Evolutionary conservation across 2,113 vertebrate species (phyloP), one percentile per base, ranked within the genome.

Genomic region (Cyanistes caeruleus): DNA sequence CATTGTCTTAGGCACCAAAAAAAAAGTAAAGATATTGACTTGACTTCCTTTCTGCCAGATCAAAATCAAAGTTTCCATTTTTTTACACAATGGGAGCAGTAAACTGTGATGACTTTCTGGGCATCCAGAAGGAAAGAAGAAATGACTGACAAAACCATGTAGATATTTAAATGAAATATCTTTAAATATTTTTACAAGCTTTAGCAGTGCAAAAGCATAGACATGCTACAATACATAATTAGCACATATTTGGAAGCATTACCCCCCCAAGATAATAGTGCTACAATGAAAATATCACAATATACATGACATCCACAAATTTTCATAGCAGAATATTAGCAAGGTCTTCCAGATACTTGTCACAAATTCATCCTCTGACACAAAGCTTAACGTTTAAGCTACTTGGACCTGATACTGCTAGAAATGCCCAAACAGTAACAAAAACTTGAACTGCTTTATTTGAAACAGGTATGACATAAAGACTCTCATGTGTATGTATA

Each of bases 261-360:
- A 43, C 12, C 68, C 15, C 37, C 37, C n/a, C 18, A 24, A 97
- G 81, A 90, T 89, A 63, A 83, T 8, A 85, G 93, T 95, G 63
- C 78, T 97, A 95, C 95, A 97, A 91, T 55, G 35, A 92, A 94
- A 96, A 87, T 89, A 84, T 19, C 41, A 89, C 28, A 56, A 68
- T 53, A 43, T 46, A 67, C 27, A 31, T 52, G 88, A 64, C 73
- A 92, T 88, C 93, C 83, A 64, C 16, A 64, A 28, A 62, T 83
- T 88, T 88, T 79, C 55, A 89, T 6, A 35, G 30, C 5, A 93
- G 65, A 92, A 25, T 79, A 77, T 89, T 73, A 91, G 30, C 44
- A 78, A 39, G 39, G 33, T 44, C 60, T 63, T 80, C 65, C 53
- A 80, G 48, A 23, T 15, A 31, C 60, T 91, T 90, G 39, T 24